These are phyloP conservation scores for Archocentrus centrarchus DNA, from an alignment of 2,113 vertebrate species.

Conservation along the genomic window DNA sequence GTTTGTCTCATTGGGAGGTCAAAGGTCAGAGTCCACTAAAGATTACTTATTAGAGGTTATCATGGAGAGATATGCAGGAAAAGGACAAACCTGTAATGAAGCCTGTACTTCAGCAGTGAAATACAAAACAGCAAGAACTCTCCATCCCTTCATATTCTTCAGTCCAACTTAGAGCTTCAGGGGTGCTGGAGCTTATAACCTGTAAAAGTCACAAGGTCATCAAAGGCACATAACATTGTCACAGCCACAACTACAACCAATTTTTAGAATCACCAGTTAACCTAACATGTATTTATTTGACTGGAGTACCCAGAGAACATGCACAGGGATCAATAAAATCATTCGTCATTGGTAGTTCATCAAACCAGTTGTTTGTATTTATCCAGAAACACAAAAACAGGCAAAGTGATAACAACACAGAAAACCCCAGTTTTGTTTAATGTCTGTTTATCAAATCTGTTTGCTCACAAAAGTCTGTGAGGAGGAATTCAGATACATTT, in stretches of 20 bases:
- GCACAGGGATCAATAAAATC: neutral
- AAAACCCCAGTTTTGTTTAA: neutral
- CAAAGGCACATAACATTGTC: neutral
- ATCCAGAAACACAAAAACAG: neutral
- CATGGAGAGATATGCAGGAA: neutral
- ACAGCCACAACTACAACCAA: neutral
- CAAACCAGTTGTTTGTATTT: neutral
- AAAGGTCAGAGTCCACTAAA: slow-evolving; percentile 21
- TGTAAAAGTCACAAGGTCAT: neutral
- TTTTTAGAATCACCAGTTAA: neutral
- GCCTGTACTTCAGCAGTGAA: neutral
- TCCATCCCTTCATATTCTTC: neutral
- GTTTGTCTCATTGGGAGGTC: neutral
- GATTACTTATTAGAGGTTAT: neutral
- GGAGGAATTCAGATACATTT: neutral
- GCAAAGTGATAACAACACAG: neutral
- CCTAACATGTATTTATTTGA: neutral
- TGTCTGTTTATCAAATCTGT: neutral
- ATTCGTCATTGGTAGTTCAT: neutral
- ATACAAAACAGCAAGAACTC: neutral
- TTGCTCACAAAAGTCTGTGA: neutral
- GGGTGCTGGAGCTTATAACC: neutral
- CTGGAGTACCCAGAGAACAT: neutral
- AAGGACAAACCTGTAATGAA: neutral
- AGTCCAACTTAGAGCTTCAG: neutral